Evolutionary conservation across 2,113 vertebrate species (phyloP), one percentile per base, ranked within the genome.

Genomic region (Colius striatus): DNA sequence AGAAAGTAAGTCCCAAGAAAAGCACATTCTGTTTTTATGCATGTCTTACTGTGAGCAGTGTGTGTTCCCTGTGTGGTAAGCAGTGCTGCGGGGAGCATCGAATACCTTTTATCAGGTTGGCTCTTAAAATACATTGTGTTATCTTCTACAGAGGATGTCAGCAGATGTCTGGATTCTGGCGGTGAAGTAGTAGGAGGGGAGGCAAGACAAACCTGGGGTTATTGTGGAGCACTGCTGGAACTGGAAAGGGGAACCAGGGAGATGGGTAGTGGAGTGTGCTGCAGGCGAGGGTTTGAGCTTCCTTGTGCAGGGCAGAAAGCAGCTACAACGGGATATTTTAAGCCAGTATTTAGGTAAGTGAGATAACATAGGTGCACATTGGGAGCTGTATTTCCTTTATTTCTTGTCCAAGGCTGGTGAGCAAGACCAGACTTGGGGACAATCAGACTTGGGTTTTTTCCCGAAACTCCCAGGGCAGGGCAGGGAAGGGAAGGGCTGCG

Each of bases 11-110:
- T 41, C 16, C 1, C 53, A 60, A 45, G 75, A 53, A 77, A 65
- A 97, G 92, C 81, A 93, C 87, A 6, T 90, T 94, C 51, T 94
- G 90, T 60, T 92, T 92, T 82, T 65, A 11, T 75, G 45, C 43
- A 22, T 77, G 55, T 68, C n/a, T 63, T 30, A 3, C 2, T 58
- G 25, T 22, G 77, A 95, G 71, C 82, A 58, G 3, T 53, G 34
- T 0, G 0, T 80, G 82, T 74, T 92, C 75, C 51, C 43, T 48
- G 16, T 57, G 53, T 63, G 83, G 47, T 53, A 63, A 83, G 75
- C 1, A 27, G 51, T 10, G 7, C 38, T 85, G 84, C 66, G 63
- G 87, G 85, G 82, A 57, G 20, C 85, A 41, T 32, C 14, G 12
- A 77, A 67, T 65, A 53, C 65, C 65, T 93, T 85, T 71, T 87